Percentiles rank a stretch among this genome's conserved stretches.
Conservation (phyloP, 2,797 vertebrate genomes). For the Sphenopsis melanotis region DNA sequence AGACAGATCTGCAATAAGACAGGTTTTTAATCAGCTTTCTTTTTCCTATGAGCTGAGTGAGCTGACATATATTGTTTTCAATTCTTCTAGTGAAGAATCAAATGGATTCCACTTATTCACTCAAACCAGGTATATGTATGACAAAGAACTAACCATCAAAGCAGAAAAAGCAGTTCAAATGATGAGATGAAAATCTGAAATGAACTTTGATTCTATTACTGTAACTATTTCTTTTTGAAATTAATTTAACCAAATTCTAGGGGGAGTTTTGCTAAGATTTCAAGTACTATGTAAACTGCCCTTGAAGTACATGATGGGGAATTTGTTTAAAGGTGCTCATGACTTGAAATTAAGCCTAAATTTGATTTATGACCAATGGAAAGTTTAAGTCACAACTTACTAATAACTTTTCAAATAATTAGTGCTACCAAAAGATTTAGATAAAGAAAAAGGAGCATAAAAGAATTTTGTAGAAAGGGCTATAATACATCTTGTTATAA, state of each 20-base stretch:
- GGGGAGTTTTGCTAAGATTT: background rate
- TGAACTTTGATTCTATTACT: background rate
- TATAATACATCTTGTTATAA: background rate
- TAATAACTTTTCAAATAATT: background rate
- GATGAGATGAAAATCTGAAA: background rate
- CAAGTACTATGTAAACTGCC: background rate
- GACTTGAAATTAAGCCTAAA: background rate
- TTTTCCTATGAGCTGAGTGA: background rate
- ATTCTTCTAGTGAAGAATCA: background rate
- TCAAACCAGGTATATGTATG: background rate
- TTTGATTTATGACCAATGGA: background rate
- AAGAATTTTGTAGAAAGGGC: background rate
- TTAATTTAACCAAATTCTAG: background rate
- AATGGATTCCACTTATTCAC: background rate
- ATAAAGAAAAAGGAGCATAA: background rate
- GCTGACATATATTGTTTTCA: background rate
- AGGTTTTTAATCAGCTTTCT: background rate
- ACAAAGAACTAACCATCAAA: background rate
- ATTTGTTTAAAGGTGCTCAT: background rate
- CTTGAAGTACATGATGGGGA: background rate
- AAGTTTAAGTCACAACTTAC: background rate
- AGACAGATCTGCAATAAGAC: background rate
- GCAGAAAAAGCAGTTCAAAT: background rate
- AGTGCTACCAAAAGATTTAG: background rate
- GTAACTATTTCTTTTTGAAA: accelerated